A percentile compares a stretch with the other conserved stretches of the same genome.
Evolutionary conservation across 2,888 invertebrate genomes (phyloP).

Genomic region (Nephrotoma appendiculata): DNA sequence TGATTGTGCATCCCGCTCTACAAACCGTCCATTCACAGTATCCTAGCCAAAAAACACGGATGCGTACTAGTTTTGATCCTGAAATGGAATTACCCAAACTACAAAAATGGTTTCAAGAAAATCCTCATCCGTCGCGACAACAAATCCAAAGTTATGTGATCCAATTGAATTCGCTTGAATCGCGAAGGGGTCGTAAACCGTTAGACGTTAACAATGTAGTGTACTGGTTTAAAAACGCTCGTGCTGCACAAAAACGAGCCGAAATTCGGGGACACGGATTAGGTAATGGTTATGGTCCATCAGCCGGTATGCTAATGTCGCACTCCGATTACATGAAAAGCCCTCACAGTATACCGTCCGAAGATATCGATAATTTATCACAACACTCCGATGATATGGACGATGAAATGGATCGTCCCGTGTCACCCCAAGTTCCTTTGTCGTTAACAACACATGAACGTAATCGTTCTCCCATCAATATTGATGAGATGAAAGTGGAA

Average conservation of each 20-base stretch:
- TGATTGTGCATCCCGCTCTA: slow-evolving; percentile 53
- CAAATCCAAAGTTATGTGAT: slow-evolving; percentile 93
- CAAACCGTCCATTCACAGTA: slow-evolving; percentile 63
- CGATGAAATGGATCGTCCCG: slow-evolving; percentile 47
- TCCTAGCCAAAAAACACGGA: slow-evolving; percentile 77
- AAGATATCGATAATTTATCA: slow-evolving; percentile 51
- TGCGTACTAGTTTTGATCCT: slow-evolving; percentile 94
- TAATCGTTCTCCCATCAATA: slow-evolving; percentile 18
- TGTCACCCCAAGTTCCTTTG: slow-evolving; percentile 48
- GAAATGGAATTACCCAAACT: slow-evolving; percentile 91
- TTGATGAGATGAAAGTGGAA: slow-evolving; percentile 10
- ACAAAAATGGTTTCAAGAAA: slow-evolving; percentile 93
- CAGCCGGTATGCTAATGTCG: slow-evolving; percentile 36
- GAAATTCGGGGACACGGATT: slow-evolving; percentile 48
- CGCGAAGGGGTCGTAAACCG: slow-evolving; percentile 82
- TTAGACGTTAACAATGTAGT: slow-evolving; percentile 92
- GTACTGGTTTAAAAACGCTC: slow-evolving; percentile 95
- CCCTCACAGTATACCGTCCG: slow-evolving; percentile 40
- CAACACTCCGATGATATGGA: slow-evolving; percentile 54
- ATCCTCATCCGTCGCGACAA: slow-evolving; percentile 92
- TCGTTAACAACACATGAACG: slow-evolving; percentile 47
- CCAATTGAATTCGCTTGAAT: slow-evolving; percentile 84
- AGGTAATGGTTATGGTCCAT: slow-evolving; percentile 28
- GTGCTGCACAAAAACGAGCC: slow-evolving; percentile 88
- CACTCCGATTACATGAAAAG: slow-evolving; percentile 52